These are phyloP conservation scores for Stigmatopora nigra DNA, from an alignment of 2,113 vertebrate species.

Conservation along the genomic window DNA sequence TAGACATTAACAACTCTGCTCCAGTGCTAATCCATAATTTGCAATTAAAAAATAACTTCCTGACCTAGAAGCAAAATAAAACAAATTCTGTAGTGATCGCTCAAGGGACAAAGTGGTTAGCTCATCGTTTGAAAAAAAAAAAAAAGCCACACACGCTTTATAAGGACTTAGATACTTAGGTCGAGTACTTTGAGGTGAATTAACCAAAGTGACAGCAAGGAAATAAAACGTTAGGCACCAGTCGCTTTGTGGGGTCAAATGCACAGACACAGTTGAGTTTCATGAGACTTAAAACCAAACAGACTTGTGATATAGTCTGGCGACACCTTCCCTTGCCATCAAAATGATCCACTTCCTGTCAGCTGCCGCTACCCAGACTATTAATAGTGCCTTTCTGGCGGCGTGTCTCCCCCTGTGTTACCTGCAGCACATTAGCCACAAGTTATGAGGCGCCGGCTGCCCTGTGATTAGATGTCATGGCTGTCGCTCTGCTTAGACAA, in stretches of 20 bases:
- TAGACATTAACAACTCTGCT: no score
- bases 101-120: no score
- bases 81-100: no score
- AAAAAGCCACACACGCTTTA: no score
- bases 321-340: slow-evolving; percentile 56
- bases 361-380: slow-evolving; percentile 58
- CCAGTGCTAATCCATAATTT: no score
- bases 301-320: slow-evolving; percentile 48
- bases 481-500: slow-evolving; percentile 77
- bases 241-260: slow-evolving; percentile 39
- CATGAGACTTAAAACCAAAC: slow-evolving; percentile 51
- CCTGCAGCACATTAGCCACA: slow-evolving; percentile 61
- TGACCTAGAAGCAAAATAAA: no score
- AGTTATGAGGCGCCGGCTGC: slow-evolving; percentile 76
- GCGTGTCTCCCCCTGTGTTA: slow-evolving; percentile 31
- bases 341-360: slow-evolving; percentile 57
- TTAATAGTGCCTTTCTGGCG: slow-evolving; percentile 50
- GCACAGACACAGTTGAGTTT: slow-evolving; percentile 32
- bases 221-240: not conserved
- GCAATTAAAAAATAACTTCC: no score
- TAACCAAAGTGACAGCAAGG: not conserved
- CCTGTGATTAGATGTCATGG: slow-evolving; percentile 83
- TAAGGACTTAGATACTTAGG: not conserved
- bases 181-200: not conserved
- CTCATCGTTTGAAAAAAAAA: no score